These are phyloP conservation scores for Drosophila punjabiensis DNA, from an alignment of 1,140 invertebrate species.

Conservation along the genomic window DNA sequence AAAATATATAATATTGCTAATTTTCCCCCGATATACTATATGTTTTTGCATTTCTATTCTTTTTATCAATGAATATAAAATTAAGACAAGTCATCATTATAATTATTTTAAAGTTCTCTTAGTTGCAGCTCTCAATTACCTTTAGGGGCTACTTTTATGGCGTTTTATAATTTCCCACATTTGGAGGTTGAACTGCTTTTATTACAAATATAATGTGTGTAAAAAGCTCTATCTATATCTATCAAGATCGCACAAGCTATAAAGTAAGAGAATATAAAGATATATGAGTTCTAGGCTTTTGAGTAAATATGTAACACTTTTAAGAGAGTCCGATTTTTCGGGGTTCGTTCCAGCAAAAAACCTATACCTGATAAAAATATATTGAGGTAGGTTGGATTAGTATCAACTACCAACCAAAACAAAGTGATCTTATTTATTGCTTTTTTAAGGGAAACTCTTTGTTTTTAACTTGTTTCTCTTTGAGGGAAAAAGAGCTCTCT, in stretches of 20 bases:
- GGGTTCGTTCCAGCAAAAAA: neutral
- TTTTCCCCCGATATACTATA: neutral
- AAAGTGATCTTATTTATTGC: neutral
- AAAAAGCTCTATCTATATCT: neutral
- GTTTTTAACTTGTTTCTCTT: neutral
- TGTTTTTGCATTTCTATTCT: neutral
- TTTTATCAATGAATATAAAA: neutral
- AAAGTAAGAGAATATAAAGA: neutral
- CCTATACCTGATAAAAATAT: neutral
- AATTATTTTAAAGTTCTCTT: neutral
- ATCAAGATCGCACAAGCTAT: neutral
- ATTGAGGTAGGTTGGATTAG: conserved; percentile 14
- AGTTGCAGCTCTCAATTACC: neutral
- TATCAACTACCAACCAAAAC: neutral
- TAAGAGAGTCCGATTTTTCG: neutral
- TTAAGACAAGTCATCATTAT: conserved; percentile 8
- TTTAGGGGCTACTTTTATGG: conserved; percentile 1
- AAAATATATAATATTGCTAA: too few species aligned
- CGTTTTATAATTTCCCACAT: neutral
- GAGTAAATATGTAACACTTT: neutral
- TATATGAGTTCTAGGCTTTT: neutral
- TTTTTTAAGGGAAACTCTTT: neutral
- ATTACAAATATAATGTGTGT: neutral
- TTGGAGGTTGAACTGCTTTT: neutral
- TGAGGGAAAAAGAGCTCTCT: neutral